Evolutionary conservation across 37 sponge, comb jelly and placozoan species (phyloP).

Genomic region (Amphimedon queenslandica): DNA sequence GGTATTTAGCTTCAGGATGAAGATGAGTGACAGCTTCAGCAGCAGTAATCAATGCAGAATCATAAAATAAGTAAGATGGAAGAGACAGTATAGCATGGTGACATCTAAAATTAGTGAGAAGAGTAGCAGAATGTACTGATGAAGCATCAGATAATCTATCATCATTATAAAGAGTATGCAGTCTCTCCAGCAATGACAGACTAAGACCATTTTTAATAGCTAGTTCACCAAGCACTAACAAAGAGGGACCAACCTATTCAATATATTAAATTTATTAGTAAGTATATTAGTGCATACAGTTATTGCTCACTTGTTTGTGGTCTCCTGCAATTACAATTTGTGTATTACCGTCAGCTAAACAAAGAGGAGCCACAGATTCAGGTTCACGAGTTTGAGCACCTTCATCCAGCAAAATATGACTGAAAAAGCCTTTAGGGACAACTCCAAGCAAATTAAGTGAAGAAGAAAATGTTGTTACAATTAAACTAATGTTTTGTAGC

Average conservation of each 20-base stretch:
- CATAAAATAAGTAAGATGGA: slow-evolving; percentile 50
- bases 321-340: slow-evolving; percentile 82
- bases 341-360: slow-evolving; percentile 40
- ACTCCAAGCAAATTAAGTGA: background rate
- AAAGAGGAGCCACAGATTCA: slow-evolving; percentile 54
- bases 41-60: slow-evolving; percentile 14
- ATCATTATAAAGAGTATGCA: slow-evolving; percentile 20
- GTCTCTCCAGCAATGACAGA: slow-evolving; percentile 52
- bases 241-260: slow-evolving; percentile 72
- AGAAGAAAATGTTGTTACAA: slow-evolving; percentile 52
- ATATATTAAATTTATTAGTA: too few relatives aligned
- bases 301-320: slow-evolving; percentile 46
- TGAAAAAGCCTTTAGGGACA: slow-evolving; percentile 36
- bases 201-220: slow-evolving; percentile 46
- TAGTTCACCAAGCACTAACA: slow-evolving; percentile 64
- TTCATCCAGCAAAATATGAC: slow-evolving; percentile 79
- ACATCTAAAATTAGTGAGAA: slow-evolving; percentile 56
- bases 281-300: background rate
- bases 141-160: background rate
- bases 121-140: slow-evolving; percentile 1
- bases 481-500: slow-evolving; percentile 4
- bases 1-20: too few relatives aligned
- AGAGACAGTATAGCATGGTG: slow-evolving; percentile 43
- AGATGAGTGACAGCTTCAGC: too few relatives aligned
- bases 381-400: slow-evolving; percentile 75